A percentile compares a stretch with the other conserved stretches of the same genome.
phyloP scores from a whole-genome alignment of 2,797 vertebrate genomes.

The Mastacembelus armatus region DNA sequence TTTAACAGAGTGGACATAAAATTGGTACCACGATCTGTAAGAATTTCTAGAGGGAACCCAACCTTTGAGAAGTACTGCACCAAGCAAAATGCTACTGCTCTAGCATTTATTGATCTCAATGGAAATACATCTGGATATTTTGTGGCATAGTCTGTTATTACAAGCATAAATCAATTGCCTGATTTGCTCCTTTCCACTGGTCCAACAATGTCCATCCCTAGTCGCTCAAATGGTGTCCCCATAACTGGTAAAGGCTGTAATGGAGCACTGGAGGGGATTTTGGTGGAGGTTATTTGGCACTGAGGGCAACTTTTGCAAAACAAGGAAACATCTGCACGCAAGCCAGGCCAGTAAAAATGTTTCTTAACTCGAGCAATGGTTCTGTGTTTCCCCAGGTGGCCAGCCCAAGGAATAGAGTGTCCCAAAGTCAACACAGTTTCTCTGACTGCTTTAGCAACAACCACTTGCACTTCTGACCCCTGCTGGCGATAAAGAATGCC shows the following conservation, averaged over 20 bases:
- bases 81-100: not conserved
- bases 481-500: not conserved
- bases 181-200: not conserved
- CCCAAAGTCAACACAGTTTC: no score
- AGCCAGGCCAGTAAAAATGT: not conserved
- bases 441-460: not conserved
- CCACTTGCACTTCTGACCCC: not conserved
- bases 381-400: not conserved
- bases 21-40: no score
- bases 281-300: not conserved
- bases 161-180: not conserved
- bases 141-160: not conserved
- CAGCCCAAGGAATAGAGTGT: no score
- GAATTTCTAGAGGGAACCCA: not conserved
- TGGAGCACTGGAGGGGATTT: not conserved
- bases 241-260: not conserved
- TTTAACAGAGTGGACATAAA: no score
- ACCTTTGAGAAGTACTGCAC: conserved; percentile 1
- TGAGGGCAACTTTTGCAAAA: not conserved
- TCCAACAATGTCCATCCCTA: not conserved
- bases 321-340: not conserved
- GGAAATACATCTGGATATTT: not conserved
- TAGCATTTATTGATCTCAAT: not conserved
- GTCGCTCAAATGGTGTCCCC: not conserved
- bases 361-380: not conserved